Percentiles rank a stretch among this genome's conserved stretches.
These are phyloP conservation scores for Morbakka virulenta DNA, from an alignment of 30 jellyfish, hydroid and myxozoan species.

Conservation along the genomic window DNA sequence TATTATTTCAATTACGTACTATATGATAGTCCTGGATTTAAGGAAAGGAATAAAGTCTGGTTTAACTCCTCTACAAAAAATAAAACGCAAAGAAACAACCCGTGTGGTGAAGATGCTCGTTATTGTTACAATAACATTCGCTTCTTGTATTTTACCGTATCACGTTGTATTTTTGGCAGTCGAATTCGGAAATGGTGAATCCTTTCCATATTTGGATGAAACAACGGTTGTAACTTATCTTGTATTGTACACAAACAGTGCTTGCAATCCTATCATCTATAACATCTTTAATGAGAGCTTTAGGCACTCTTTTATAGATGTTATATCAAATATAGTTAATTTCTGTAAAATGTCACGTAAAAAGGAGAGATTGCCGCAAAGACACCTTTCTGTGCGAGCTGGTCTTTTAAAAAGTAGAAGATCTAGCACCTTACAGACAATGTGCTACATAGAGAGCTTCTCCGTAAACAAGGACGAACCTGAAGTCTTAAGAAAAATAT, in stretches of 20 bases:
- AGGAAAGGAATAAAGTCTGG: constrained; percentile 30
- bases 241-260: constrained; percentile 74
- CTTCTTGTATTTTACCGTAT: constrained; percentile 84
- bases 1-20: constrained; percentile 73
- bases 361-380: no score
- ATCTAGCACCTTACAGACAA: no score
- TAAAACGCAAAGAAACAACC: constrained; percentile 75
- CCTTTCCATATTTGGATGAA: constrained; percentile 40
- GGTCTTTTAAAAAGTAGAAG: no score
- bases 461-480: no score
- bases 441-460: no score
- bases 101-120: constrained; percentile 77
- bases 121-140: constrained; percentile 84
- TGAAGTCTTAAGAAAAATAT: no score
- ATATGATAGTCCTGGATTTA: constrained; percentile 62
- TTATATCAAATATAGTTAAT: no score
- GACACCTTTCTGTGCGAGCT: no score
- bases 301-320: constrained; percentile 81
- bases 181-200: constrained; percentile 47
- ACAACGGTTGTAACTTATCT: constrained; percentile 40
- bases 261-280: constrained; percentile 85
- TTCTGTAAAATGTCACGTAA: no score
- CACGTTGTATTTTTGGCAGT: constrained; percentile 63
- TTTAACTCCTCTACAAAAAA: constrained; percentile 41
- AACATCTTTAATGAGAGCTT: constrained; percentile 81